Conservation (phyloP, 2,888 invertebrate genomes). For the Tillus elongatus region DNA sequence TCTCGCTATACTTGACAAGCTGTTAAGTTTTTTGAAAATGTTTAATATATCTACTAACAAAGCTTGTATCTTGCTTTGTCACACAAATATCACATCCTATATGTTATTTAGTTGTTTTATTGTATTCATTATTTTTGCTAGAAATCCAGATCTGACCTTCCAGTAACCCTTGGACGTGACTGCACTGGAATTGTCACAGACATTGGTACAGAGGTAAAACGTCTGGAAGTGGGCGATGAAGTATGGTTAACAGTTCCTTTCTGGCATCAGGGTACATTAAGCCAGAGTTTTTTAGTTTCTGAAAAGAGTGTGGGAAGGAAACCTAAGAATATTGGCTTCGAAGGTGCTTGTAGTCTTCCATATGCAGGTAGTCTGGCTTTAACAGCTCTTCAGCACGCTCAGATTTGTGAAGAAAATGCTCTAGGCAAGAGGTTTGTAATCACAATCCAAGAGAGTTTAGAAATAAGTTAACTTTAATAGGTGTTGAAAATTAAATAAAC, state of each 20-base stretch:
- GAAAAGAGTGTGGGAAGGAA: constrained; percentile 46
- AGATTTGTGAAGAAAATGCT: constrained; percentile 43
- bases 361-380: constrained; percentile 51
- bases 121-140: too few relatives aligned
- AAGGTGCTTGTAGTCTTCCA: constrained; percentile 52
- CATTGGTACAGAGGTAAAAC: constrained; percentile 49
- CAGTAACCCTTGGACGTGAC: constrained; percentile 53
- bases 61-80: too few relatives aligned
- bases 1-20: too few relatives aligned
- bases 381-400: constrained; percentile 44
- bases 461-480: too few relatives aligned
- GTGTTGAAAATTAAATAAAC: too few relatives aligned
- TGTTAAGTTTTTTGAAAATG: too few relatives aligned
- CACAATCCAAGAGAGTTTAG: constrained; percentile 3
- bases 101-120: too few relatives aligned
- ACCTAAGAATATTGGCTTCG: constrained; percentile 50
- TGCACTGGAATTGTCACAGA: constrained; percentile 54
- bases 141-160: constrained; percentile 42
- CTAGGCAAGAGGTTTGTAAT: constrained; percentile 43
- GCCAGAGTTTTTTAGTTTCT: constrained; percentile 47
- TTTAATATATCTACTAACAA: too few relatives aligned
- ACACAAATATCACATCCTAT: too few relatives aligned
- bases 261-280: constrained; percentile 50
- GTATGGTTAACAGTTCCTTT: constrained; percentile 51
- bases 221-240: constrained; percentile 54